Evolutionary conservation across 2,888 invertebrate genomes (phyloP), one percentile per base, ranked within the genome.

Genomic region (Ernsta delagoae): DNA sequence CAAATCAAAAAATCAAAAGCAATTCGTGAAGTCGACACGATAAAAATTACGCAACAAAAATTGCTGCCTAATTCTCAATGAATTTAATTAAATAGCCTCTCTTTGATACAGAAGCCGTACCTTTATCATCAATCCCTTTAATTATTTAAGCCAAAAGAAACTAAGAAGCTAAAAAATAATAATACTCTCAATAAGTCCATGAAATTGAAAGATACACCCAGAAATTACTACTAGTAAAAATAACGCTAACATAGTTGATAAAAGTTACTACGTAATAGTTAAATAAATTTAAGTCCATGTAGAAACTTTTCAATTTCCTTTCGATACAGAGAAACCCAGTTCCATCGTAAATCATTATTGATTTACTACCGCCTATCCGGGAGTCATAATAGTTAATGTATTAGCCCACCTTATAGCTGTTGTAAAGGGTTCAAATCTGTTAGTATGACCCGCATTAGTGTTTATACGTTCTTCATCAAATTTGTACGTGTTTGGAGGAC

Each of bases 291-390:
- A 12, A 34, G 31, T 36, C 6, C 34, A 24, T 8, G 16, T 4
- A 50, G 5, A 34, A 65, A 64, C 11, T 48, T 59, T 65, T 48
- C 48, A 39, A 56, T 48, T 65, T 65, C 34, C 11, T 57, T 45
- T 36, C 45, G 4, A 57, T 65, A 65, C 64, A 65, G 57, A 12
- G 57, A 45, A 65, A 57, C 16, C 64, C 57, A 65, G 45, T 65
- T 45, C 16, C 45, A 4, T 34, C 45, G 34, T 65, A 65, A 65
- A 57, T 57, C 57, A 57, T 45, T 48, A 24, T 63, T 60, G 60
- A 48, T 60, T 48, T 48, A 60, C 45, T 48, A 31, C 48, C 45
- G 7, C 48, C 31, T 24, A 24, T 60, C 54, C 54, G 31, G 34
- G 31, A 16, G 54, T 56, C 11, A 34, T 56, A 56, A 56, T n/a